These are phyloP conservation scores for Cynocephalus volans DNA, from an alignment of 2,113 vertebrate genomes.

Conservation along the genomic window DNA sequence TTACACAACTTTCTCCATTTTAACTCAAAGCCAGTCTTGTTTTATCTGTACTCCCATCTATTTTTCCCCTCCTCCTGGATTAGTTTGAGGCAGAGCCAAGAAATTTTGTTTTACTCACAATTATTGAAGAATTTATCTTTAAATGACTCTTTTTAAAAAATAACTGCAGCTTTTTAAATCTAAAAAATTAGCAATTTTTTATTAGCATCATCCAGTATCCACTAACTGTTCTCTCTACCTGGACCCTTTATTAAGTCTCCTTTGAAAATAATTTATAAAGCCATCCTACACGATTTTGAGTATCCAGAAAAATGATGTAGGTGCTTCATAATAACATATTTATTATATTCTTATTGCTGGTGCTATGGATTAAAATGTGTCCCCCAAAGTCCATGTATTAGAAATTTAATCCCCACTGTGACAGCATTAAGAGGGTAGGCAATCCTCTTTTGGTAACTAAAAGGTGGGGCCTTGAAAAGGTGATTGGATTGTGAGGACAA, in stretches of 20 bases:
- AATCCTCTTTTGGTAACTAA: no score
- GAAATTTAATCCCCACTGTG: no score
- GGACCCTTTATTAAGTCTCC: neutral
- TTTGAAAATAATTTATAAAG: neutral
- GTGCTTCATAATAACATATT: neutral
- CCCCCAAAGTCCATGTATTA: no score
- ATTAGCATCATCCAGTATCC: neutral
- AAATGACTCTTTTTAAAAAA: neutral
- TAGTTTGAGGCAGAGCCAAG: neutral
- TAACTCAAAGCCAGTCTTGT: neutral
- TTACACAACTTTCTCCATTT: neutral
- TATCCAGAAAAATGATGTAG: neutral
- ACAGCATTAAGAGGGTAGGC: no score
- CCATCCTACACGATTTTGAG: neutral
- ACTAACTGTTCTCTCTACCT: neutral
- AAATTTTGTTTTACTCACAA: neutral
- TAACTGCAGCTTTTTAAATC: conserved; percentile 4
- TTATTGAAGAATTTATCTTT: neutral
- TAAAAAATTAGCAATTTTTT: neutral
- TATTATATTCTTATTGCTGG: neutral
- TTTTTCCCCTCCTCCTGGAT: neutral
- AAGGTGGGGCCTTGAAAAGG: no score
- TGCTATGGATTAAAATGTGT: no score
- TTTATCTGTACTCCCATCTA: neutral
- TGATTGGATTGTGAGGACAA: no score